A percentile compares a stretch with the other conserved stretches of the same genome.
These are phyloP conservation scores for Amazona finschi DNA, from an alignment of 2,797 vertebrate genomes.

Conservation along the genomic window DNA sequence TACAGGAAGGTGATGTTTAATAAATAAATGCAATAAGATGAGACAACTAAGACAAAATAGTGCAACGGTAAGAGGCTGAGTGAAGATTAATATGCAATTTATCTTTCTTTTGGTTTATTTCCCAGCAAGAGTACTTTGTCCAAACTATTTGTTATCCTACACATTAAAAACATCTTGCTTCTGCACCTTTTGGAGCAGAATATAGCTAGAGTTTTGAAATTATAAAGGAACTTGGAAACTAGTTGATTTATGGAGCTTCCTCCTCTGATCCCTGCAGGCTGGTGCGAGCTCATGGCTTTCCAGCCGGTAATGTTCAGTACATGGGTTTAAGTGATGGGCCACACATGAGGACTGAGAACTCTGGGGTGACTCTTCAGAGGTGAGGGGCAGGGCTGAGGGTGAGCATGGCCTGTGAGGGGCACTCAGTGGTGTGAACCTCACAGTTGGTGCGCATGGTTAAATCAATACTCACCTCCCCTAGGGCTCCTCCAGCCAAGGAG, in stretches of 20 bases:
- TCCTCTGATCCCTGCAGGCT: neutral
- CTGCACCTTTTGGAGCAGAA: neutral
- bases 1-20: neutral
- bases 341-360: neutral
- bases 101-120: slow-evolving; percentile 3
- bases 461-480: neutral
- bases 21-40: neutral
- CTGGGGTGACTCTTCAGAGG: neutral
- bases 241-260: neutral
- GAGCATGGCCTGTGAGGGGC: neutral
- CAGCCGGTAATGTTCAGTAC: neutral
- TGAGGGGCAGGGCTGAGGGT: neutral
- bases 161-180: neutral
- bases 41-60: neutral
- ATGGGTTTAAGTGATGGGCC: neutral
- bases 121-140: neutral
- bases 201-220: neutral
- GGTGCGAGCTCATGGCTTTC: neutral
- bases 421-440: neutral
- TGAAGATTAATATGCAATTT: neutral
- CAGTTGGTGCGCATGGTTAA: neutral
- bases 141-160: neutral
- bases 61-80: neutral
- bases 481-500: neutral
- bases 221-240: neutral